Conservation (phyloP, 2,797 vertebrate species). For the Ctenosaura bakeri region DNA sequence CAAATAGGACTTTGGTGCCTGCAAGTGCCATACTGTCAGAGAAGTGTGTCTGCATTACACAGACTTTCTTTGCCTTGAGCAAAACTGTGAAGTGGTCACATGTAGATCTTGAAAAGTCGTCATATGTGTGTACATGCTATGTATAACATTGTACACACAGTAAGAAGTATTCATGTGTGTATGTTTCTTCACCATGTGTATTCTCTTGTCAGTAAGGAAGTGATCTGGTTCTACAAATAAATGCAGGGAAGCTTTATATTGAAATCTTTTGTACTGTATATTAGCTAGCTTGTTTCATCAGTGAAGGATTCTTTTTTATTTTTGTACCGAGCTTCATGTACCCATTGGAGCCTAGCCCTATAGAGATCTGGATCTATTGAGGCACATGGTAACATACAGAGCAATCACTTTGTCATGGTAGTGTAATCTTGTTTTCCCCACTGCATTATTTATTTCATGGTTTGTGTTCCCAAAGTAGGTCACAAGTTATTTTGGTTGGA, state of each 20-base stretch:
- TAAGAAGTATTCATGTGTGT: background rate
- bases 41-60: too few species aligned
- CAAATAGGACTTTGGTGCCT: too few species aligned
- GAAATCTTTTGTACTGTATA: too few species aligned
- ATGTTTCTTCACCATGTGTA: too few species aligned
- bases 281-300: background rate
- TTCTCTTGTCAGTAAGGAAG: too few species aligned
- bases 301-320: background rate
- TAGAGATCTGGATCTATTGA: background rate
- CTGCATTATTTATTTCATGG: constrained; percentile 23
- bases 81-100: too few species aligned
- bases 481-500: constrained; percentile 15
- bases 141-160: background rate
- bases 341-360: background rate
- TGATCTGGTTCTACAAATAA: too few species aligned
- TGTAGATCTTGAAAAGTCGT: background rate
- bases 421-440: constrained; percentile 8
- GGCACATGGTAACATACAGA: background rate
- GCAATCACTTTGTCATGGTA: constrained; percentile 19
- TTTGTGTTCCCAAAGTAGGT: constrained; percentile 31
- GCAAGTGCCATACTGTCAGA: background rate
- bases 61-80: too few species aligned
- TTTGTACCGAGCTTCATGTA: background rate
- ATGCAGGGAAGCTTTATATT: too few species aligned
- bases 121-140: background rate